phyloP scores from a whole-genome alignment of 2,888 invertebrate genomes.

The Pachydiplax longipennis region DNA sequence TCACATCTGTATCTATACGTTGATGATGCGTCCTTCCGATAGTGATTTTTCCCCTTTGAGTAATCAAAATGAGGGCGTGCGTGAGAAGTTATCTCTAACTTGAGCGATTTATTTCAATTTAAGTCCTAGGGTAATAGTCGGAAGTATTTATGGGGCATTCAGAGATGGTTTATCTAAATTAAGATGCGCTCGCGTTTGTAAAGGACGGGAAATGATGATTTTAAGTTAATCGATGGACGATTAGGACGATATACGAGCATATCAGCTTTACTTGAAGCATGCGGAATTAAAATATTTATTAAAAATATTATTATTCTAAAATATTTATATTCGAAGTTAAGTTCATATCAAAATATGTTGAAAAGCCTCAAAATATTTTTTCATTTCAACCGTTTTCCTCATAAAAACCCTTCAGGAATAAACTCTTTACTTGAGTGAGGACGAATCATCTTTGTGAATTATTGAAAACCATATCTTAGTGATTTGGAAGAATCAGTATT shows the following conservation, averaged over 20 bases:
- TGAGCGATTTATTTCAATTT: slow-evolving; percentile 31
- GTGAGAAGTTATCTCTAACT: background rate
- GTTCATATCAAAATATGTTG: too few relatives aligned
- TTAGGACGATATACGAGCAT: background rate
- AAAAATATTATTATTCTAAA: too few relatives aligned
- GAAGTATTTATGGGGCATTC: slow-evolving; percentile 5
- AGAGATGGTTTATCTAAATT: background rate
- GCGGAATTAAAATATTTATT: too few relatives aligned
- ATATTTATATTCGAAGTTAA: too few relatives aligned
- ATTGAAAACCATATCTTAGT: too few relatives aligned
- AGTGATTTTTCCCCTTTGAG: background rate
- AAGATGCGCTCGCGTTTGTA: background rate
- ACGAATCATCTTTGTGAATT: too few relatives aligned
- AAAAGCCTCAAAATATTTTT: too few relatives aligned
- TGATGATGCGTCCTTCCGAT: slow-evolving; percentile 1
- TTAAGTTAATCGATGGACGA: background rate
- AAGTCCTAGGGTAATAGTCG: background rate
- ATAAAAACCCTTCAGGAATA: too few relatives aligned
- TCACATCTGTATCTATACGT: slow-evolving; percentile 33
- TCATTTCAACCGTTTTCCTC: too few relatives aligned
- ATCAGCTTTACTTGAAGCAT: background rate
- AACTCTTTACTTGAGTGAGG: too few relatives aligned
- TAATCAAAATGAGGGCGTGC: background rate
- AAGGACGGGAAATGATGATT: background rate
- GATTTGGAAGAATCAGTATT: too few relatives aligned